Evolutionary conservation across 2,888 invertebrate species (phyloP).

Genomic region (Odontocerum albicorne): DNA sequence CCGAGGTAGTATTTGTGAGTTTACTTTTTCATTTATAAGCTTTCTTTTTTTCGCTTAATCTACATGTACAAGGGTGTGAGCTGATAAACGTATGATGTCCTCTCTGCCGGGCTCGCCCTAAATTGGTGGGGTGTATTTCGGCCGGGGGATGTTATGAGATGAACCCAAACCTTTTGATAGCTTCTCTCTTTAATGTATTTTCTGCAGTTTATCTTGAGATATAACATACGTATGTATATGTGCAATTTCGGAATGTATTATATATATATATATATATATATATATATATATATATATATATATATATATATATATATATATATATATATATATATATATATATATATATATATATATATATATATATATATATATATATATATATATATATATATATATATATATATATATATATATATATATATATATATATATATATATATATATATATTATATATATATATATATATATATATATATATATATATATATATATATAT

Average conservation of each 20-base stretch:
- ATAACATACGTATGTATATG: too few relatives aligned
- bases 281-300: conserved; percentile 6
- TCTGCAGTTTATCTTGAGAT: too few relatives aligned
- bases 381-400: neutral
- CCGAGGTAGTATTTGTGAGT: too few relatives aligned
- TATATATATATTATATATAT: neutral
- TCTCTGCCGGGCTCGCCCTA: too few relatives aligned
- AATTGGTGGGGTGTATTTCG: too few relatives aligned
- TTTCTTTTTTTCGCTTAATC: too few relatives aligned
- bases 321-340: neutral
- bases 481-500: neutral
- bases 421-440: neutral
- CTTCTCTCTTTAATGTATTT: too few relatives aligned
- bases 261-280: conserved; percentile 1
- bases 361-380: neutral
- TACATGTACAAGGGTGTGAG: too few relatives aligned
- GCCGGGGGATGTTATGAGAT: too few relatives aligned
- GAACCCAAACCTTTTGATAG: too few relatives aligned
- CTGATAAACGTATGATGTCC: too few relatives aligned
- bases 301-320: neutral
- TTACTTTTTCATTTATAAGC: too few relatives aligned
- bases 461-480: neutral
- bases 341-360: neutral
- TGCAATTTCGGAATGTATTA: neutral
- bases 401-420: neutral